Percentiles rank a stretch among this genome's conserved stretches.
Evolutionary conservation across 2,888 invertebrate species (phyloP).

Genomic region (Oligia strigilis): DNA sequence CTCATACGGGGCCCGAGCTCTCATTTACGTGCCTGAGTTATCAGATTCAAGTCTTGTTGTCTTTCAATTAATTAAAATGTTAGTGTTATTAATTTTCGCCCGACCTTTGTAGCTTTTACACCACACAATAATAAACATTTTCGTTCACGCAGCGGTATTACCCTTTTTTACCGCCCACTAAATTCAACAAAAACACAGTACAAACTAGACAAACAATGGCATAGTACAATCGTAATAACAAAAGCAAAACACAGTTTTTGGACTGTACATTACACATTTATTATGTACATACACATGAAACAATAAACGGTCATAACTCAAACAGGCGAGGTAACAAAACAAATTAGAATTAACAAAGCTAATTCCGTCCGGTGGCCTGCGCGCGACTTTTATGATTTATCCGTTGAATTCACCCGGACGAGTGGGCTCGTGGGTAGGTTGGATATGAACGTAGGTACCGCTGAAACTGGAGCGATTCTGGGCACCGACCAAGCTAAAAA

Average conservation of each 20-base stretch:
- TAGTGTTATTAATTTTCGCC: constrained; percentile 11
- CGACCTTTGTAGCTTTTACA: constrained; percentile 1
- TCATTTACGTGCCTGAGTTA: constrained; percentile 50
- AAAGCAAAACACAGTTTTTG: constrained; percentile 59
- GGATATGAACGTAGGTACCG: constrained; percentile 15
- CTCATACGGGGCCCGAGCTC: constrained; percentile 36
- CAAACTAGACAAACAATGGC: constrained; percentile 57
- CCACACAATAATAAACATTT: constrained; percentile 14
- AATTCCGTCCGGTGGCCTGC: constrained; percentile 72
- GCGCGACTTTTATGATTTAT: constrained; percentile 82
- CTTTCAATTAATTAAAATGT: constrained; percentile 46
- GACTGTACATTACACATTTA: constrained; percentile 57
- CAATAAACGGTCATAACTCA: constrained; percentile 69
- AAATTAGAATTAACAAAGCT: constrained; percentile 79
- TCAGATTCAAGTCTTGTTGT: constrained; percentile 25
- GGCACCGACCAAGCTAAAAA: background rate
- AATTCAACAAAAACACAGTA: constrained; percentile 42
- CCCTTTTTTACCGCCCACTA: constrained; percentile 26
- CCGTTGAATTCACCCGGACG: constrained; percentile 69
- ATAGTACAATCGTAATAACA: constrained; percentile 56
- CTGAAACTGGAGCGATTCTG: background rate
- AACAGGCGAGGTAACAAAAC: constrained; percentile 70
- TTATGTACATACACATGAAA: constrained; percentile 70
- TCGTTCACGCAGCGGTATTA: background rate
- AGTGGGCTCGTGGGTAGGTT: constrained; percentile 55